Evolutionary conservation across 2,888 invertebrate genomes (phyloP).

Genomic region (Girardia tigrina): DNA sequence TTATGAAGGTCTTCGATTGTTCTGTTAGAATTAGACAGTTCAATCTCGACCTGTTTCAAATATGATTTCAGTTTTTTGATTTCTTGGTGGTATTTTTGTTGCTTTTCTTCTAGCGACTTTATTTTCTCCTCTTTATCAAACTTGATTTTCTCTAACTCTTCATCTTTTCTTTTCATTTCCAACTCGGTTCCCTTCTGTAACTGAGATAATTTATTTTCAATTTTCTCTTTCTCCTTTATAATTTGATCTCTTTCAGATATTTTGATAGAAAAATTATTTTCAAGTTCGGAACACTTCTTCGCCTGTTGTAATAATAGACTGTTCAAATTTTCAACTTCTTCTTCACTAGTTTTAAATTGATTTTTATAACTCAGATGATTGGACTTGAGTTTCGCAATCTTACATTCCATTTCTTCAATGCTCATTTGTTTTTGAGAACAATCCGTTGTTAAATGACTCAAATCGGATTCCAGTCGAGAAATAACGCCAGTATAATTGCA

Average conservation of each 20-base stretch:
- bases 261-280: background rate
- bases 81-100: background rate
- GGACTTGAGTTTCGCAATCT: background rate
- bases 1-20: background rate
- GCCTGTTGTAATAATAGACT: background rate
- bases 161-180: too few species aligned
- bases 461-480: background rate
- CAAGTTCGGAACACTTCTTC: background rate
- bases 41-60: background rate
- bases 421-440: background rate
- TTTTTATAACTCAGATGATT: background rate
- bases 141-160: background rate
- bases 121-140: background rate
- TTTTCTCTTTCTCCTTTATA: background rate
- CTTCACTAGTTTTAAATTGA: background rate
- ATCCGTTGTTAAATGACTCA: background rate
- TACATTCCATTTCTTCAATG: background rate
- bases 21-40: background rate
- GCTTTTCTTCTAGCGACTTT: background rate
- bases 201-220: background rate
- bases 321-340: background rate
- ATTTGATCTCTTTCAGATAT: background rate
- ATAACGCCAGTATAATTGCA: background rate
- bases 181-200: background rate
- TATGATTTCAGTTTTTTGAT: background rate